These are phyloP conservation scores for Parasteatoda tepidariorum DNA, from an alignment of 1,140 invertebrate species.

Conservation along the genomic window DNA sequence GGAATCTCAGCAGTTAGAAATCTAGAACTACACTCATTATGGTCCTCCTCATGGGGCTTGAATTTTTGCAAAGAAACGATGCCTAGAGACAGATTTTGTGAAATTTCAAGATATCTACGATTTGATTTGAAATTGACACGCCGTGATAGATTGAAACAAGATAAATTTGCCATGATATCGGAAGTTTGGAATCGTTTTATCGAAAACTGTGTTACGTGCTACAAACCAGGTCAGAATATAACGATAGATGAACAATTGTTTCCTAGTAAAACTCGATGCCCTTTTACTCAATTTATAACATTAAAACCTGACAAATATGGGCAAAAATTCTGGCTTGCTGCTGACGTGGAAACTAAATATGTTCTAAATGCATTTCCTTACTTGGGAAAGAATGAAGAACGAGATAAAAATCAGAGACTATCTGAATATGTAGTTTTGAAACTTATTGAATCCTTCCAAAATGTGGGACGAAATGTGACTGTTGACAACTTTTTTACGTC, in stretches of 20 bases:
- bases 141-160: not conserved
- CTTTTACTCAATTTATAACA: constrained; percentile 46
- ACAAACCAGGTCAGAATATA: constrained; percentile 35
- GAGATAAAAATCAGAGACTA: no score
- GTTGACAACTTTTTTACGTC: not conserved
- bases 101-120: constrained; percentile 24
- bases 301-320: constrained; percentile 48
- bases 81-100: not conserved
- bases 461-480: not conserved
- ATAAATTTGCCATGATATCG: constrained; percentile 47
- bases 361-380: not conserved
- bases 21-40: not conserved
- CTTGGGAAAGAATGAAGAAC: not conserved
- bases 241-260: constrained; percentile 52
- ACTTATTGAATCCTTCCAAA: not conserved
- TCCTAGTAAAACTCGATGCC: constrained; percentile 21
- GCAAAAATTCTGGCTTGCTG: not conserved
- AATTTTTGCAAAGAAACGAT: constrained; percentile 4
- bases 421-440: no score
- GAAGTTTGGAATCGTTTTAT: constrained; percentile 52
- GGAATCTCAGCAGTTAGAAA: no score
- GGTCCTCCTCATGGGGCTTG: no score
- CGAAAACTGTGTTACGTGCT: constrained; percentile 49
- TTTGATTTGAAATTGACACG: constrained; percentile 45
- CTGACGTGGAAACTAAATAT: not conserved